Percentiles rank a stretch among this genome's conserved stretches.
These are phyloP conservation scores for Leptinotarsa juncta DNA, from an alignment of 2,888 invertebrate genomes.

Conservation along the genomic window DNA sequence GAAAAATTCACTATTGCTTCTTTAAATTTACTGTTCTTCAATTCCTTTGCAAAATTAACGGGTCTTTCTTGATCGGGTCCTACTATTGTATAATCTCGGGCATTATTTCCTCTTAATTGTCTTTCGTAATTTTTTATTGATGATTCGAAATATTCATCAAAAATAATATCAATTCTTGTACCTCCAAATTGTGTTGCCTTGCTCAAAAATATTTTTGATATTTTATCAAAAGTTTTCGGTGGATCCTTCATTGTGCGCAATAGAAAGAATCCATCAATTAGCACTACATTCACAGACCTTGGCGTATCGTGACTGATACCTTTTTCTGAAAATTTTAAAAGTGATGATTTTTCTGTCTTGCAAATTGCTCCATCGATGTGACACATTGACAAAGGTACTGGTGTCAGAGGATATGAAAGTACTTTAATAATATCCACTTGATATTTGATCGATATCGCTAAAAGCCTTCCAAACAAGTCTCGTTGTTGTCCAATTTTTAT, in stretches of 20 bases:
- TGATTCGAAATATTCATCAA: neutral
- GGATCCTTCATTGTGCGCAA: neutral
- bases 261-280: neutral
- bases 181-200: neutral
- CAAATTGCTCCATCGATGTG: too few relatives aligned
- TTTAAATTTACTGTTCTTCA: conserved; percentile 43
- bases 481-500: too few relatives aligned
- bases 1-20: conserved; percentile 43
- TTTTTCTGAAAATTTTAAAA: too few relatives aligned
- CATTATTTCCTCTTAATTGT: neutral
- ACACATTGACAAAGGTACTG: too few relatives aligned
- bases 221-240: neutral
- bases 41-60: conserved; percentile 41
- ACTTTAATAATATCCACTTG: too few relatives aligned
- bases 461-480: too few relatives aligned
- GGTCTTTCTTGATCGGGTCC: conserved; percentile 41
- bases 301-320: too few relatives aligned
- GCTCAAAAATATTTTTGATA: neutral
- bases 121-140: conserved; percentile 3
- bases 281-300: too few relatives aligned
- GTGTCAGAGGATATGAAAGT: too few relatives aligned
- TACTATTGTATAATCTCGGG: conserved; percentile 13
- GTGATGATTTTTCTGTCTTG: too few relatives aligned
- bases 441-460: too few relatives aligned
- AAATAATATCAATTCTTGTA: neutral